Evolutionary conservation across 2,113 vertebrate genomes (phyloP).

Genomic region (Suricata suricatta): DNA sequence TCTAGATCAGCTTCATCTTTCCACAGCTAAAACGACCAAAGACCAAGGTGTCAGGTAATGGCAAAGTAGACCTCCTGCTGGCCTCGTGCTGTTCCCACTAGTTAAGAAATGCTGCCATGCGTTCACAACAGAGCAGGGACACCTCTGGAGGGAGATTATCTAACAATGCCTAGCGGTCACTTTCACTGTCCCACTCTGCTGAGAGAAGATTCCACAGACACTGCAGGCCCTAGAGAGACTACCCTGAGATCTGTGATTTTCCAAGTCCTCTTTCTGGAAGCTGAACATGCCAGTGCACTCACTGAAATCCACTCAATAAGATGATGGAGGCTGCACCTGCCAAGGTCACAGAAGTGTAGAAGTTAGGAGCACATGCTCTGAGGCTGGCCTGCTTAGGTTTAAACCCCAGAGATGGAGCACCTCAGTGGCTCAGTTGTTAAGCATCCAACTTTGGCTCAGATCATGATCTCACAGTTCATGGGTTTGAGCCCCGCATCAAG

Average conservation of each 20-base stretch:
- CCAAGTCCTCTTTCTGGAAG: background rate
- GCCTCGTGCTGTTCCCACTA: too few species aligned
- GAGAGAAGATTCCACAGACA: background rate
- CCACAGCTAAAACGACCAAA: background rate
- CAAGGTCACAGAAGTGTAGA: background rate
- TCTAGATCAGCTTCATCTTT: background rate
- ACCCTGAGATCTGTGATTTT: background rate
- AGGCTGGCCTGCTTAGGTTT: background rate
- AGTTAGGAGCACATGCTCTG: background rate
- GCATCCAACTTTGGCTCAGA: too few species aligned
- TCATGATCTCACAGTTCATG: too few species aligned
- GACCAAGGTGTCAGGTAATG: background rate
- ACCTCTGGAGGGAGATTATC: background rate
- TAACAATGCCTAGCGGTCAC: background rate
- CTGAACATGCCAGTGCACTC: background rate
- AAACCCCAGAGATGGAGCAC: background rate
- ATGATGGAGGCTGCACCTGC: background rate
- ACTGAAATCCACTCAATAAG: background rate
- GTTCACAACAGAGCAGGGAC: background rate
- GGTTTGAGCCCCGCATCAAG: too few species aligned
- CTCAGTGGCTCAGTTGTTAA: too few species aligned
- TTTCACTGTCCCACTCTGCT: background rate
- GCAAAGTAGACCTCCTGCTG: background rate
- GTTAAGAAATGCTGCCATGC: background rate
- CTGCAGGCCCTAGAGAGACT: background rate